These are phyloP conservation scores for Cenopis cana DNA, from an alignment of 2,888 invertebrate genomes.

Conservation along the genomic window DNA sequence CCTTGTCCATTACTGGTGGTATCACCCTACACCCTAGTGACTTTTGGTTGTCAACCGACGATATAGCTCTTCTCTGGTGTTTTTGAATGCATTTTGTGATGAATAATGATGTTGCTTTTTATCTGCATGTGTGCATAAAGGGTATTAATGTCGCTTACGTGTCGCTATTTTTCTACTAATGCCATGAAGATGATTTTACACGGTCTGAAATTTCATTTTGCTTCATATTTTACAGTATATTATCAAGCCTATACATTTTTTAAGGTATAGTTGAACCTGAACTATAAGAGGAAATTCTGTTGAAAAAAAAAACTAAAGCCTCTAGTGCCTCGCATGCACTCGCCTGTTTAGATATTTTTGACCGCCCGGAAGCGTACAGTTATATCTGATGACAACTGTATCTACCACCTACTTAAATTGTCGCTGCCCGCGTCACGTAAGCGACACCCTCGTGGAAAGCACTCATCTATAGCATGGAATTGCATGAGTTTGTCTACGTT, in stretches of 20 bases:
- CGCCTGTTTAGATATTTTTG: too few relatives aligned
- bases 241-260: too few relatives aligned
- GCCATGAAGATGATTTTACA: background rate
- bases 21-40: too few relatives aligned
- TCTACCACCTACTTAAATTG: too few relatives aligned
- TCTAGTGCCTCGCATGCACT: too few relatives aligned
- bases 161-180: background rate
- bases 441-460: background rate
- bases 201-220: background rate
- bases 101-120: background rate
- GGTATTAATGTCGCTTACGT: background rate
- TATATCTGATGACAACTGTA: too few relatives aligned
- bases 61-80: background rate
- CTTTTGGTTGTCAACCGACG: background rate
- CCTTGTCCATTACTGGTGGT: too few relatives aligned
- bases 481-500: conserved; percentile 29
- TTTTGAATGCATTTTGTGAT: background rate
- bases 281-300: too few relatives aligned
- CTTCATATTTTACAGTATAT: background rate
- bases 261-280: background rate
- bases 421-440: background rate
- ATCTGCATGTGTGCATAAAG: background rate
- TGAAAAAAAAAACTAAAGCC: too few relatives aligned
- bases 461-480: conserved; percentile 1
- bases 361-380: too few relatives aligned